These are phyloP conservation scores for Cataglyphis livida DNA, from an alignment of 2,888 invertebrate species.

Conservation along the genomic window DNA sequence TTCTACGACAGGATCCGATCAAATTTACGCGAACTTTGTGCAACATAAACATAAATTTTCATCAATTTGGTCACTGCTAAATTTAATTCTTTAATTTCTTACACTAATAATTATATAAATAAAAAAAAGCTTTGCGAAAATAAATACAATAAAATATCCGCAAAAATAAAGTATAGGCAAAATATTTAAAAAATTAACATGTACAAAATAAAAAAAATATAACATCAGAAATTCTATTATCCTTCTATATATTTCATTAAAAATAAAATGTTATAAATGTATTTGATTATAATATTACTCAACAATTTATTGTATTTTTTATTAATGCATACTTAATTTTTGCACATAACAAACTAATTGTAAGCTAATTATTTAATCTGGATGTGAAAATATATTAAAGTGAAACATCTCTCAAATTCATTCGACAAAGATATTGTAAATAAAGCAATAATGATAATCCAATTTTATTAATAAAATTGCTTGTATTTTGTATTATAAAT, in stretches of 20 bases:
- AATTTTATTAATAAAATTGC: constrained; percentile 1
- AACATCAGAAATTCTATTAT: background rate
- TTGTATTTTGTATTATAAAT: background rate
- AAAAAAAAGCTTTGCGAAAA: background rate
- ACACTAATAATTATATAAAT: background rate
- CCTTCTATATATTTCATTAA: background rate
- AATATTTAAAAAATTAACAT: background rate
- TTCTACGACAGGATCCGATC: background rate
- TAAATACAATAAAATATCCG: background rate
- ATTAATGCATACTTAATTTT: background rate
- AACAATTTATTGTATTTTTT: background rate
- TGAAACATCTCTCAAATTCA: background rate
- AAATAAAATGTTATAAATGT: background rate
- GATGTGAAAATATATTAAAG: background rate
- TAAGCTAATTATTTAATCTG: background rate
- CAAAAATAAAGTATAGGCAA: background rate
- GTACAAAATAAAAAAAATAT: background rate
- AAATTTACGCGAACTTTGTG: background rate
- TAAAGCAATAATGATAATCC: background rate
- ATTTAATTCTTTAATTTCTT: background rate
- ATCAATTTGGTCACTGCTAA: background rate
- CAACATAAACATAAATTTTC: background rate
- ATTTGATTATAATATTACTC: background rate
- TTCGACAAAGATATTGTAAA: background rate
- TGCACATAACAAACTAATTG: background rate